Evolutionary conservation across 2,113 vertebrate genomes (phyloP).

Genomic region (Polyodon spathula): DNA sequence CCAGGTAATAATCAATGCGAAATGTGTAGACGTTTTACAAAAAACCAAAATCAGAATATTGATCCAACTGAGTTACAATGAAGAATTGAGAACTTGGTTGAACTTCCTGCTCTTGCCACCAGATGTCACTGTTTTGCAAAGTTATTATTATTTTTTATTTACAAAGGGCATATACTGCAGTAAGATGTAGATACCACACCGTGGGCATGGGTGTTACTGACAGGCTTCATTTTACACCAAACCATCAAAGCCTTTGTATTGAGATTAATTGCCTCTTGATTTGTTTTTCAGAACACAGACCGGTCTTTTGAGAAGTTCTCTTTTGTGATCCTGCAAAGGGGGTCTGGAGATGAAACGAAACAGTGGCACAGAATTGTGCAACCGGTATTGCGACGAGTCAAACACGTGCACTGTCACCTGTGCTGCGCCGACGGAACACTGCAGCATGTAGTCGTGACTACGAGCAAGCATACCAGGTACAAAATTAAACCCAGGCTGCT

Average conservation of each 20-base stretch:
- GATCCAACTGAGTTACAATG: too few species aligned
- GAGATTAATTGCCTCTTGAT: too few species aligned
- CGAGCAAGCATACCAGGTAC: conserved; percentile 63
- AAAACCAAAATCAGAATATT: too few species aligned
- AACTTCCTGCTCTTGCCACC: too few species aligned
- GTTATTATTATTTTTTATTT: too few species aligned
- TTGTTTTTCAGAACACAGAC: conserved; percentile 41
- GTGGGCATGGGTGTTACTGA: neutral
- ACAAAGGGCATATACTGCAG: too few species aligned
- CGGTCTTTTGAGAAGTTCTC: conserved; percentile 66
- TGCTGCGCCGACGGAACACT: conserved; percentile 61
- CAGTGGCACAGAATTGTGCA: conserved; percentile 63
- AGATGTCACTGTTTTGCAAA: too few species aligned
- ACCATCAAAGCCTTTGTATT: too few species aligned
- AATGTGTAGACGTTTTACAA: too few species aligned
- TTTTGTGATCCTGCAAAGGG: conserved; percentile 57
- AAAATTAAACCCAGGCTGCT: neutral
- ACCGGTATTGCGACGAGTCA: conserved; percentile 51
- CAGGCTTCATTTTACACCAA: neutral
- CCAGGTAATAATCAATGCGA: too few species aligned
- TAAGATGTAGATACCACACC: too few species aligned
- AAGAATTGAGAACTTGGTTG: too few species aligned
- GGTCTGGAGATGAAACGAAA: conserved; percentile 1
- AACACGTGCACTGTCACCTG: conserved; percentile 68
- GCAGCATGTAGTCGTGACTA: conserved; percentile 61